Percentiles rank a stretch among this genome's conserved stretches.
Evolutionary conservation across 2,888 invertebrate genomes (phyloP).

Genomic region (Himalopsyche japonica): DNA sequence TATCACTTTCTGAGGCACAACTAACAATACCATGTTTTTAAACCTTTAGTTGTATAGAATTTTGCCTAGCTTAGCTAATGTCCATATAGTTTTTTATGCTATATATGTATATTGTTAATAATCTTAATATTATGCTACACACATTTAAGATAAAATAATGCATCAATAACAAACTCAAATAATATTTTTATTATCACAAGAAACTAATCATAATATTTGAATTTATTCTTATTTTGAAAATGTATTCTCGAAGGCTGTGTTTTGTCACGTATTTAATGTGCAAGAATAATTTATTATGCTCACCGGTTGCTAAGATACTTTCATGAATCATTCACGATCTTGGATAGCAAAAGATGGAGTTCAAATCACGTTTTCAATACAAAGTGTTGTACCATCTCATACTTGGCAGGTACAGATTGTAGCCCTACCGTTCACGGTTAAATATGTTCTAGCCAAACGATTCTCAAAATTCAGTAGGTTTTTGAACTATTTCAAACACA

Average conservation of each 20-base stretch:
- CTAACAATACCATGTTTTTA: no score
- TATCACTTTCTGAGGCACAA: no score
- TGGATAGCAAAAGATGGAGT: neutral
- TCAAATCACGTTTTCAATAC: constrained; percentile 21
- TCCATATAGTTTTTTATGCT: no score
- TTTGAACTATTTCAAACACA: no score
- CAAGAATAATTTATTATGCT: constrained; percentile 10
- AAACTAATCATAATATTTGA: neutral
- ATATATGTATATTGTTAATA: no score
- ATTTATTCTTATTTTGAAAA: neutral
- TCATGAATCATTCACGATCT: constrained; percentile 12
- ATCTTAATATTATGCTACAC: no score
- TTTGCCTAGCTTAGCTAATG: no score
- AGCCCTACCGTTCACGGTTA: neutral
- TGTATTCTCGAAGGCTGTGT: neutral
- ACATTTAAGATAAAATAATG: no score
- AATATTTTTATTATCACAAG: no score
- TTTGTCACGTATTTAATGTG: constrained; percentile 25
- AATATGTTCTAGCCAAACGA: neutral
- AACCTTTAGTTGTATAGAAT: no score
- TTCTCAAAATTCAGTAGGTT: neutral
- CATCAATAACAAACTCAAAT: no score
- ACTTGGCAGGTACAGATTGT: neutral
- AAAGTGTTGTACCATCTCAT: constrained; percentile 2
- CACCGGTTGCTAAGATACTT: neutral